These are phyloP conservation scores for Aradophagus sp. DNA, from an alignment of 1,140 invertebrate genomes.

Conservation along the genomic window DNA sequence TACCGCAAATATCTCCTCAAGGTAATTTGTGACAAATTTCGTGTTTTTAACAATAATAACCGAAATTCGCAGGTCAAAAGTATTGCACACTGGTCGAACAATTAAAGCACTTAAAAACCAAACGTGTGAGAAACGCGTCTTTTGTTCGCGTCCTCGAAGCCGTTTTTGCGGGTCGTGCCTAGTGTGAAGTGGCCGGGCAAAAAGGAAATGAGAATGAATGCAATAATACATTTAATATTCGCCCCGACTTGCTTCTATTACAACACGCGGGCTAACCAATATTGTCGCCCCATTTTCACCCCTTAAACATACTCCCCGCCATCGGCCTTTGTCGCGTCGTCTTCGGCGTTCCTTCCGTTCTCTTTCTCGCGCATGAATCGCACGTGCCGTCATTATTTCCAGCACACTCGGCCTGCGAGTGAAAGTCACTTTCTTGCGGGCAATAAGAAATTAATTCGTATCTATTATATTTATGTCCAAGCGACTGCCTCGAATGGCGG, in stretches of 20 bases:
- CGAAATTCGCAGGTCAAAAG: constrained; percentile 16
- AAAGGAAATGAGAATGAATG: constrained; percentile 74
- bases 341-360: too few relatives aligned
- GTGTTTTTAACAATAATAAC: constrained; percentile 35
- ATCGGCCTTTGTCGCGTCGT: too few relatives aligned
- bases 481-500: constrained; percentile 7
- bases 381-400: constrained; percentile 67
- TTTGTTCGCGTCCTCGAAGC: constrained; percentile 31
- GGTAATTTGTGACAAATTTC: too few relatives aligned
- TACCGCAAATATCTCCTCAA: too few relatives aligned
- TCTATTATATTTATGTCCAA: constrained; percentile 24
- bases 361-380: constrained; percentile 47
- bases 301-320: not conserved
- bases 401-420: constrained; percentile 59
- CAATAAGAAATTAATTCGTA: constrained; percentile 38
- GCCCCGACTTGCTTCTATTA: constrained; percentile 69
- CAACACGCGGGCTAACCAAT: constrained; percentile 74
- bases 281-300: constrained; percentile 69
- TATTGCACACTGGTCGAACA: too few relatives aligned
- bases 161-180: constrained; percentile 23
- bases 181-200: constrained; percentile 58
- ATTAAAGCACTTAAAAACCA: constrained; percentile 40
- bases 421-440: constrained; percentile 38
- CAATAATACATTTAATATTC: constrained; percentile 76
- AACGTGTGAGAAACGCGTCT: constrained; percentile 31